phyloP scores from a whole-genome alignment of 2,888 invertebrate species.

The Harpagoxenus sublaevis region DNA sequence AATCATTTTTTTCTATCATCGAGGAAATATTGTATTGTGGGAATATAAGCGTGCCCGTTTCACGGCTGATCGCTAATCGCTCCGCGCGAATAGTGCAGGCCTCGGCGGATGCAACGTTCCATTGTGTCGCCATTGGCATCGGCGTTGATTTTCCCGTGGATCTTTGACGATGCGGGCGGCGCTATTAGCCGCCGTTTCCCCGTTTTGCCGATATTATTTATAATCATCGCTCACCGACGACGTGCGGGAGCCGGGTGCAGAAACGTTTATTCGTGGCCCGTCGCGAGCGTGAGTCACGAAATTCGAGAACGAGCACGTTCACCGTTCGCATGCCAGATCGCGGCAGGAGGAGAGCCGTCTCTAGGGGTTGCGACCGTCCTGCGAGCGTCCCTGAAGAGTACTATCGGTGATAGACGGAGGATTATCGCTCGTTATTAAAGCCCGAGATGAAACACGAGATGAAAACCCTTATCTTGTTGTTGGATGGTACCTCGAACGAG shows the following conservation, averaged over 20 bases:
- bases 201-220: conserved; percentile 74
- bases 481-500: conserved; percentile 2
- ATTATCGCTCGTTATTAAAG: conserved; percentile 50
- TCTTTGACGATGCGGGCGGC: conserved; percentile 54
- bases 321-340: conserved; percentile 10
- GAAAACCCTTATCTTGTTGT: background rate
- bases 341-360: background rate
- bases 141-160: conserved; percentile 53
- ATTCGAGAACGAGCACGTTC: conserved; percentile 47
- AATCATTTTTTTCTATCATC: background rate
- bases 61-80: conserved; percentile 21
- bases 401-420: conserved; percentile 59
- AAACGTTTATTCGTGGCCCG: conserved; percentile 75
- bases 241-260: conserved; percentile 67
- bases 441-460: conserved; percentile 30
- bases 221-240: conserved; percentile 62
- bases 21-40: background rate
- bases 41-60: background rate
- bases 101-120: background rate
- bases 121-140: conserved; percentile 9
- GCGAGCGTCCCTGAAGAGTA: conserved; percentile 20
- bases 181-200: conserved; percentile 71
- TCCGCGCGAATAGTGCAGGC: background rate
- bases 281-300: conserved; percentile 72
- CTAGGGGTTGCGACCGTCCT: conserved; percentile 5